Conservation (phyloP, 2,888 invertebrate genomes). For the Scaptomyza flava region DNA sequence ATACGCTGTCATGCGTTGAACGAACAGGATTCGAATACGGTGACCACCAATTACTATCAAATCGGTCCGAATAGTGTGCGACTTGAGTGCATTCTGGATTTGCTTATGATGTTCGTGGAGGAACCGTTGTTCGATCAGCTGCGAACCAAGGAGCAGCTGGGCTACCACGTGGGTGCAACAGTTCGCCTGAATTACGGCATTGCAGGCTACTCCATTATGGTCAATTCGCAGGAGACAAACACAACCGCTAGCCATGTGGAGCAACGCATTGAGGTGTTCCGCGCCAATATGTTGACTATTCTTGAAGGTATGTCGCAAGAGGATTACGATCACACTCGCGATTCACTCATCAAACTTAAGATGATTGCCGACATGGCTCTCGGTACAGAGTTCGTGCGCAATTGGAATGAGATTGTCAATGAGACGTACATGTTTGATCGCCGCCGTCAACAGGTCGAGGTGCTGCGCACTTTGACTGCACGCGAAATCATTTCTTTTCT, state of each 20-base stretch:
- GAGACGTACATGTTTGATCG: slow-evolving; percentile 92
- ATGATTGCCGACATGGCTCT: slow-evolving; percentile 91
- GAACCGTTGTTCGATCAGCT: slow-evolving; percentile 94
- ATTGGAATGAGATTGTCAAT: slow-evolving; percentile 92
- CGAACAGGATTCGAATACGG: slow-evolving; percentile 90
- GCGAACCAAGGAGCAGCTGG: slow-evolving; percentile 95
- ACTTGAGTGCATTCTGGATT: slow-evolving; percentile 89
- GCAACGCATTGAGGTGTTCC: slow-evolving; percentile 89
- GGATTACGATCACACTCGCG: slow-evolving; percentile 87
- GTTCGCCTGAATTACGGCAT: slow-evolving; percentile 91
- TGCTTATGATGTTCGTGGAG: slow-evolving; percentile 93
- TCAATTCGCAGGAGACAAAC: slow-evolving; percentile 92
- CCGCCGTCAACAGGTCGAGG: slow-evolving; percentile 87
- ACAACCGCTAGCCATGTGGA: slow-evolving; percentile 89
- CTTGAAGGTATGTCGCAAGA: slow-evolving; percentile 86
- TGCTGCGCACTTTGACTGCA: slow-evolving; percentile 75
- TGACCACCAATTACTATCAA: slow-evolving; percentile 95
- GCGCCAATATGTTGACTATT: slow-evolving; percentile 87
- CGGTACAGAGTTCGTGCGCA: slow-evolving; percentile 90
- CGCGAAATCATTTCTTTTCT: slow-evolving; percentile 81
- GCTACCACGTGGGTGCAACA: slow-evolving; percentile 92
- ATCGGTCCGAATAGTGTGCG: slow-evolving; percentile 87
- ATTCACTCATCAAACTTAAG: slow-evolving; percentile 90
- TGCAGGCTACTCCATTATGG: slow-evolving; percentile 91
- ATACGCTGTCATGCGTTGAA: slow-evolving; percentile 90